Evolutionary conservation across 2,888 invertebrate species (phyloP).

Genomic region (Diadromus collaris): DNA sequence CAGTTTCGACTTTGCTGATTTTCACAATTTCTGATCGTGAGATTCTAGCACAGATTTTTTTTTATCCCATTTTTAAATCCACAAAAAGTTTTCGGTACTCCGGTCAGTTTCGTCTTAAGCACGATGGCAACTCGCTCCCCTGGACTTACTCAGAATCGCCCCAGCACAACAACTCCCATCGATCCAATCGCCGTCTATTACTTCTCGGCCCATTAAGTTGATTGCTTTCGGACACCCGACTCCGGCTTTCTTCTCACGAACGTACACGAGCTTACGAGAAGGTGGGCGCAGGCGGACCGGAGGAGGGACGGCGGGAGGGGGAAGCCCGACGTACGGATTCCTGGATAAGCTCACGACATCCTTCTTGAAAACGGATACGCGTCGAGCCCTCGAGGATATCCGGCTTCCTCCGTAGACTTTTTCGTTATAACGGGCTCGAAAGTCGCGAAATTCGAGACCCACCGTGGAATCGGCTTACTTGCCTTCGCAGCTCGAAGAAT

Average conservation of each 20-base stretch:
- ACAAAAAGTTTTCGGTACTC: not conserved
- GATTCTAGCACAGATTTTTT: not conserved
- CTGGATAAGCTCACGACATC: conserved; percentile 46
- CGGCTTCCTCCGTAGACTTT: conserved; percentile 15
- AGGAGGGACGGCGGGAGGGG: not conserved
- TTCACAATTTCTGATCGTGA: not conserved
- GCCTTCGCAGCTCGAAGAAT: conserved; percentile 12
- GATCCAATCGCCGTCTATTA: conserved; percentile 59
- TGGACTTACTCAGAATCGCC: not conserved
- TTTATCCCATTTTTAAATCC: not conserved
- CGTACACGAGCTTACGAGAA: not conserved
- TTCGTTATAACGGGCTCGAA: conserved; percentile 10
- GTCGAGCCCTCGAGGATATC: not conserved
- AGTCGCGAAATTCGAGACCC: conserved; percentile 45
- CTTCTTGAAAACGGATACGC: conserved; percentile 40
- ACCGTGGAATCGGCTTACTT: conserved; percentile 1
- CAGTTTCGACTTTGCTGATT: not conserved
- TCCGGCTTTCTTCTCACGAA: conserved; percentile 32
- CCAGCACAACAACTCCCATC: conserved; percentile 53
- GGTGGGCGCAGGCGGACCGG: not conserved
- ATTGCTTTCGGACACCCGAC: conserved; percentile 59
- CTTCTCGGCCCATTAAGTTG: conserved; percentile 60
- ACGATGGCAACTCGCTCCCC: not conserved
- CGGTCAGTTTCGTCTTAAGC: not conserved
- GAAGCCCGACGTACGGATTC: conserved; percentile 35